These are phyloP conservation scores for Halocynthia roretzi DNA, from an alignment of 23 tunicate genomes.

Conservation along the genomic window DNA sequence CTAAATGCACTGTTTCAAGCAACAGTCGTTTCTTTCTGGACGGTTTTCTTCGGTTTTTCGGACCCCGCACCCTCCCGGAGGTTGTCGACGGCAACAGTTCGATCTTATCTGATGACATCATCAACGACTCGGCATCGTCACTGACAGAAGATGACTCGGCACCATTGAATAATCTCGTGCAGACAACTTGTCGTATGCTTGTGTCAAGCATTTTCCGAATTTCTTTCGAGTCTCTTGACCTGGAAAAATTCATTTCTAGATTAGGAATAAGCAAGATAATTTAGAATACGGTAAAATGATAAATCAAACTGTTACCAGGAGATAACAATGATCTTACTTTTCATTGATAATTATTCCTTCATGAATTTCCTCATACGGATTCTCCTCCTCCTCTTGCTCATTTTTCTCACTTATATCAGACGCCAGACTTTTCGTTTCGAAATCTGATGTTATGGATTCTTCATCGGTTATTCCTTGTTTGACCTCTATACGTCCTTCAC, in stretches of 20 bases:
- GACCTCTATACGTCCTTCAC: too few species aligned
- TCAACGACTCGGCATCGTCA: constrained; percentile 15
- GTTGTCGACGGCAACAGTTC: constrained; percentile 47
- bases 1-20: not conserved
- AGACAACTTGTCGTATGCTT: constrained; percentile 48
- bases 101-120: not conserved
- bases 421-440: too few species aligned
- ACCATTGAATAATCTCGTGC: constrained; percentile 38
- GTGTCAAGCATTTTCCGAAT: constrained; percentile 18
- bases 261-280: too few species aligned
- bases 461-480: too few species aligned
- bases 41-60: constrained; percentile 38
- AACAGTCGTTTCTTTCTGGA: constrained; percentile 19
- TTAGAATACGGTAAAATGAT: too few species aligned
- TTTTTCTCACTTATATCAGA: too few species aligned
- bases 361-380: not conserved
- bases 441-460: too few species aligned
- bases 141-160: constrained; percentile 46
- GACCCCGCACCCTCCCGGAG: constrained; percentile 38
- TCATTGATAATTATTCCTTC: not conserved
- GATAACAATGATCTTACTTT: too few species aligned
- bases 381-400: not conserved
- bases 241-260: too few species aligned
- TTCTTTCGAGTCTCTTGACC: too few species aligned
- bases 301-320: too few species aligned